A percentile compares a stretch with the other conserved stretches of the same genome.
These are phyloP conservation scores for Amphiprion clarkii DNA, from an alignment of 2,797 vertebrate genomes.

Conservation along the genomic window DNA sequence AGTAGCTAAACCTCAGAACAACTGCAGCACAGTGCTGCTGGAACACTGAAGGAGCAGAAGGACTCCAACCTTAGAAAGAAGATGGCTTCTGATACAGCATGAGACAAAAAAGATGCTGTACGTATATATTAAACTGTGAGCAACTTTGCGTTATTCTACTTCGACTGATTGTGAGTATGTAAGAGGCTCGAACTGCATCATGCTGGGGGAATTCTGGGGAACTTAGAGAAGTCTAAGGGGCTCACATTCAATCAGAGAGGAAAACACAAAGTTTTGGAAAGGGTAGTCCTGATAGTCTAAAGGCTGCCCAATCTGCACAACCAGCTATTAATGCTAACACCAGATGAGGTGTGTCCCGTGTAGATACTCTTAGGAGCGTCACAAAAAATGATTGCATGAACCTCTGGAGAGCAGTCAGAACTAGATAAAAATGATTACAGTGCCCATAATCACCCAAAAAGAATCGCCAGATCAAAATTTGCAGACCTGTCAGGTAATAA, in stretches of 20 bases:
- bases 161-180: no score
- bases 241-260: no score
- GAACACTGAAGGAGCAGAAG: constrained; percentile 1
- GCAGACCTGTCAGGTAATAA: no score
- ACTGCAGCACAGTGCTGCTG: neutral
- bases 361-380: no score
- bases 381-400: no score
- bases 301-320: neutral
- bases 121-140: neutral
- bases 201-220: no score
- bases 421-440: no score
- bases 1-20: constrained; percentile 1
- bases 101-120: neutral
- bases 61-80: neutral
- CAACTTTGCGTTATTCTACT: neutral
- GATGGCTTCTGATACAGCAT: neutral
- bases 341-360: neutral
- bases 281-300: neutral
- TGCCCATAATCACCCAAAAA: no score
- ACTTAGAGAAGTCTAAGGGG: no score
- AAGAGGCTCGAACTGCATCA: no score
- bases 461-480: no score
- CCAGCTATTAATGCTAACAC: neutral
- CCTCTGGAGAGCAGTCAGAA: no score
- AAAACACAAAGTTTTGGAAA: neutral